A percentile compares a stretch with the other conserved stretches of the same genome.
Evolutionary conservation across 2,888 invertebrate species (phyloP).

Genomic region (Noctua comes): DNA sequence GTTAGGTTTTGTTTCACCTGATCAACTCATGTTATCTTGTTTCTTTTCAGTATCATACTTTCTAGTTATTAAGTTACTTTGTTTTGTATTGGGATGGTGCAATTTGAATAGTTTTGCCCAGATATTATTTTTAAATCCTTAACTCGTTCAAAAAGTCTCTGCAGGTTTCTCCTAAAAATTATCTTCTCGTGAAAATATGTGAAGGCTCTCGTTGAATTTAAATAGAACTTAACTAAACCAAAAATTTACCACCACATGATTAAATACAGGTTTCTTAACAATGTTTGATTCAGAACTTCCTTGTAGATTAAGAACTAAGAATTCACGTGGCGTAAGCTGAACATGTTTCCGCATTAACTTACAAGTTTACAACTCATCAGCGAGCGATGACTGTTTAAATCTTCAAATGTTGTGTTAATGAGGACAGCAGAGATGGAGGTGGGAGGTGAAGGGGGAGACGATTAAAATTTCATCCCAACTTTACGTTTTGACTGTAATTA

Average conservation of each 20-base stretch:
- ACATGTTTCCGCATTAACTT: constrained; percentile 65
- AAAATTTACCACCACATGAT: too few species aligned
- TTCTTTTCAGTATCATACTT: too few species aligned
- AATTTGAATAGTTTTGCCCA: too few species aligned
- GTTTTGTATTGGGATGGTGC: too few species aligned
- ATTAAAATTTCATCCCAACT: constrained; percentile 76
- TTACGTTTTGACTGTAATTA: constrained; percentile 74
- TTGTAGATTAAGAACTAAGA: neutral
- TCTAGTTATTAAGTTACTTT: too few species aligned
- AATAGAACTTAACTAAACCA: too few species aligned
- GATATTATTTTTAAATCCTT: too few species aligned
- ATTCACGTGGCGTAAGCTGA: constrained; percentile 51
- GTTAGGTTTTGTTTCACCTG: neutral
- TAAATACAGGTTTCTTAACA: too few species aligned
- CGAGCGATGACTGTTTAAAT: constrained; percentile 71
- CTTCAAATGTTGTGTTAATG: constrained; percentile 75
- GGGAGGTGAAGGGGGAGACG: constrained; percentile 48
- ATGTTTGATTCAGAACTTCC: neutral
- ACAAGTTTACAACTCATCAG: constrained; percentile 80
- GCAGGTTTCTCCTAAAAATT: too few species aligned
- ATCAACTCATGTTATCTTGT: neutral
- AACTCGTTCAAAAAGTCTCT: too few species aligned
- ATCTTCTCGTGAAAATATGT: too few species aligned
- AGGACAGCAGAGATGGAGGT: constrained; percentile 54
- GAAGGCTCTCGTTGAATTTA: too few species aligned